Percentiles rank a stretch among this genome's conserved stretches.
These are phyloP conservation scores for Dromius quadrimaculatus DNA, from an alignment of 2,888 invertebrate genomes.

Conservation along the genomic window DNA sequence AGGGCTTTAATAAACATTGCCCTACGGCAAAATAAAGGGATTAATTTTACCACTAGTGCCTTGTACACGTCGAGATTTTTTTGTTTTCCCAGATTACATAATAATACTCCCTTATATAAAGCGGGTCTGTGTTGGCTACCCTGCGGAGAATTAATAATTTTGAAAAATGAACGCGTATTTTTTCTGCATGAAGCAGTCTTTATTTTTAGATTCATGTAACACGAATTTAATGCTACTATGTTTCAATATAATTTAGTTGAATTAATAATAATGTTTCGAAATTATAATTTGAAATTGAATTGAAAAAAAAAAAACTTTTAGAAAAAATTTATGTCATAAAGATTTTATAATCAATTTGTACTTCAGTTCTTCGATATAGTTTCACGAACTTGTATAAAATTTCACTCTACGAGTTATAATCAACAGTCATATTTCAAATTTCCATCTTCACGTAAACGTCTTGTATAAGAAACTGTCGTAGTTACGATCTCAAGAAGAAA, in stretches of 20 bases:
- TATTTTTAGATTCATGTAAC: background rate
- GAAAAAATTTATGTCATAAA: too few relatives aligned
- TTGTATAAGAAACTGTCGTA: too few relatives aligned
- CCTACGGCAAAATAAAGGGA: background rate
- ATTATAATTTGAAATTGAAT: background rate
- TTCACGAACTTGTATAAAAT: too few relatives aligned
- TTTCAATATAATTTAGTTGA: background rate
- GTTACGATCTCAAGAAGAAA: too few relatives aligned
- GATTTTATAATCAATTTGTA: too few relatives aligned
- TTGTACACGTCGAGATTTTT: background rate
- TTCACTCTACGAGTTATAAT: too few relatives aligned
- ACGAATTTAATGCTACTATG: background rate
- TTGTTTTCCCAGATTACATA: conserved; percentile 14
- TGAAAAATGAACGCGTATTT: conserved; percentile 8
- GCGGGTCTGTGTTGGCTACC: background rate
- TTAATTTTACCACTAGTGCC: background rate
- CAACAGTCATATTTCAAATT: too few relatives aligned
- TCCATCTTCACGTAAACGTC: too few relatives aligned
- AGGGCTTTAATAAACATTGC: conserved; percentile 15
- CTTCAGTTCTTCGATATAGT: too few relatives aligned
- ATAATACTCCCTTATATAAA: conserved; percentile 12
- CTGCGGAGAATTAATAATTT: conserved; percentile 7
- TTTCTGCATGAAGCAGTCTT: background rate
- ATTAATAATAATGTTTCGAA: background rate
- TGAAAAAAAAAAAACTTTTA: background rate